Evolutionary conservation across 2,797 vertebrate species (phyloP).

Genomic region (Helostoma temminkii): DNA sequence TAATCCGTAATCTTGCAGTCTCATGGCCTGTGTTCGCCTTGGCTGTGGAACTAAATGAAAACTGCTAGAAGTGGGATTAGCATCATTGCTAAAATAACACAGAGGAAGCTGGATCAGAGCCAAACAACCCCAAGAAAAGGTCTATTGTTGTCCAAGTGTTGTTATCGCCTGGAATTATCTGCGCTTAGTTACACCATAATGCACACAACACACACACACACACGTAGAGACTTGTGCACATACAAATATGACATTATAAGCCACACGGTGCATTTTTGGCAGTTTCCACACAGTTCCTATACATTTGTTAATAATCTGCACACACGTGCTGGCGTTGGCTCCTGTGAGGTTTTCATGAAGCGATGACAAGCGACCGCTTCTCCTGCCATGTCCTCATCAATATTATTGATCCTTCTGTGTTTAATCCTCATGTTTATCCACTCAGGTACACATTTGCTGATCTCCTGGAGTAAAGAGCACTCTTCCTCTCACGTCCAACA

Average conservation of each 20-base stretch:
- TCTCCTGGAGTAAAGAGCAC: conserved; percentile 22
- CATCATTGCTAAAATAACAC: conserved; percentile 76
- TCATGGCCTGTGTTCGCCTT: conserved; percentile 48
- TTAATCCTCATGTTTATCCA: conserved; percentile 66
- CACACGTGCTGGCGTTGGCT: conserved; percentile 32
- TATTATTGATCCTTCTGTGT: conserved; percentile 58
- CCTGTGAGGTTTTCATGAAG: conserved; percentile 20
- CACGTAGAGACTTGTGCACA: conserved; percentile 39
- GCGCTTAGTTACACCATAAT: conserved; percentile 70
- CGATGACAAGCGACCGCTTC: conserved; percentile 27
- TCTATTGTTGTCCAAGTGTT: conserved; percentile 77
- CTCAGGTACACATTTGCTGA: conserved; percentile 47
- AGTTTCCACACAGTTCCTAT: conserved; percentile 36
- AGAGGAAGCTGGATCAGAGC: conserved; percentile 59
- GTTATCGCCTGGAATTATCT: conserved; percentile 74
- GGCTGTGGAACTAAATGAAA: conserved; percentile 33
- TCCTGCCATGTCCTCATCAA: conserved; percentile 42
- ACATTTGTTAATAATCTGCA: conserved; percentile 36
- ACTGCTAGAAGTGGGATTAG: conserved; percentile 72
- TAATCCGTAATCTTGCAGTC: conserved; percentile 63
- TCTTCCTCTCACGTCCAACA: conserved; percentile 25
- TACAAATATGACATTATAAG: conserved; percentile 19
- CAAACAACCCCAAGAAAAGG: conserved; percentile 72
- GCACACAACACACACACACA: conserved; percentile 39
- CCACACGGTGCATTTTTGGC: conserved; percentile 2